Conservation (phyloP, 2,113 vertebrate genomes). For the Crocuta crocuta region DNA sequence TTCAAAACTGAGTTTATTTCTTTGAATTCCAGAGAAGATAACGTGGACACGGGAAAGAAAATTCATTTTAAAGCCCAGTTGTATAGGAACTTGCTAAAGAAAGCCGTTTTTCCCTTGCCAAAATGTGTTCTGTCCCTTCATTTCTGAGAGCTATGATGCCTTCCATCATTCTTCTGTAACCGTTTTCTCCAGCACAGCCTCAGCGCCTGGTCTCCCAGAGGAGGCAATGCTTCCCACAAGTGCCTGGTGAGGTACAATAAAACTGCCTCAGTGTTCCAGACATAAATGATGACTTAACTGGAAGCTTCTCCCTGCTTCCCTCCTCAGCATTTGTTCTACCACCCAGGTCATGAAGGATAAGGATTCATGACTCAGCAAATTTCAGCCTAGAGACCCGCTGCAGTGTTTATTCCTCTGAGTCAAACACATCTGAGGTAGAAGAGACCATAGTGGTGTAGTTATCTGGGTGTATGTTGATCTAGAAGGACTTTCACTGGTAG, state of each 20-base stretch:
- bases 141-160: slow-evolving; percentile 45
- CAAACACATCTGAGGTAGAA: slow-evolving; percentile 44
- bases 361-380: slow-evolving; percentile 60
- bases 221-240: slow-evolving; percentile 44
- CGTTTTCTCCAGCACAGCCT: slow-evolving; percentile 49
- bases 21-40: slow-evolving; percentile 36
- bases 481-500: slow-evolving; percentile 16
- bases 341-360: slow-evolving; percentile 34
- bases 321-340: slow-evolving; percentile 53
- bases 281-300: slow-evolving; percentile 63
- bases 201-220: slow-evolving; percentile 31
- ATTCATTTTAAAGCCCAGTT: slow-evolving; percentile 54
- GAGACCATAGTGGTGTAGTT: background rate
- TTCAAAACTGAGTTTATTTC: background rate
- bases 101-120: slow-evolving; percentile 45
- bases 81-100: slow-evolving; percentile 52
- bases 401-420: background rate
- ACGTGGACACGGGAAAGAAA: slow-evolving; percentile 39
- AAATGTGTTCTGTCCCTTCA: slow-evolving; percentile 9
- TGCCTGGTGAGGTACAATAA: slow-evolving; percentile 52
- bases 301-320: background rate
- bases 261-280: slow-evolving; percentile 60
- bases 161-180: slow-evolving; percentile 59
- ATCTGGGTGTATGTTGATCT: slow-evolving; percentile 17
- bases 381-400: slow-evolving; percentile 41